Base-by-base conservation (phyloP, 2,113 vertebrate genomes). In the Puntigrus tetrazona region DNA sequence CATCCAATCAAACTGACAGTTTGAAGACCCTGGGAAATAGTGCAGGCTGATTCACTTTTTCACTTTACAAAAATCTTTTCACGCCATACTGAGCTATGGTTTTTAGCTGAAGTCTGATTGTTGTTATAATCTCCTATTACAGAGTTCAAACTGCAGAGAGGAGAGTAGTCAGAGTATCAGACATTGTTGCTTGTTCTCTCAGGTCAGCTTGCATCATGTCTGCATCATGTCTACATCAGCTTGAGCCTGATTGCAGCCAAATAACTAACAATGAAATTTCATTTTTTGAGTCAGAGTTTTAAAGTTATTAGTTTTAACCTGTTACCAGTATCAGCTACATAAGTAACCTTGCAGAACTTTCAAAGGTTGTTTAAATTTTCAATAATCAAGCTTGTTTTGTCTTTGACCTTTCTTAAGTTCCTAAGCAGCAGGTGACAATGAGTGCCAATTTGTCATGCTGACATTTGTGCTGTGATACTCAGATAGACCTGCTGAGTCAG, bases 401-500 rank as follows among this genome's bases (percentile, higher is more conserved):
- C 8, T 50, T 84, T 87, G 65, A 73, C 76, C 85, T 84, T 87
- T 14, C 88, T 86, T 43, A 63, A 18, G 78, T 87, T 89, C 86
- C 36, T 22, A 84, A 57, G 69, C 69, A 55, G 73, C 73, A 50
- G 73, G 73, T 47, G 41, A 75, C 43, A 11, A 50, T 75, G 25
- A 75, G 41, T 47, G 45, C 36, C 70, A 27, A 75, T 75, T 75
- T 75, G 45, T 75, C 43, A 75, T 9, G 1, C 45, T 75, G 73
- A 50, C 41, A 75, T 75, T 75, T 75, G 34, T 73, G 65, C 74
- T 59, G 61, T 85, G 65, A 79, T 83, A 72, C 59, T 84, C 50
- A 74, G 45, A 67, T 52, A 31, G 43, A 50, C 73, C 63, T 61
- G 81, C 65, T 74, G 50, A 38, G 55, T 85, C 81, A 82, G 82